These are phyloP conservation scores for Myotis planiceps DNA, from an alignment of 2,797 vertebrate species.

Conservation along the genomic window DNA sequence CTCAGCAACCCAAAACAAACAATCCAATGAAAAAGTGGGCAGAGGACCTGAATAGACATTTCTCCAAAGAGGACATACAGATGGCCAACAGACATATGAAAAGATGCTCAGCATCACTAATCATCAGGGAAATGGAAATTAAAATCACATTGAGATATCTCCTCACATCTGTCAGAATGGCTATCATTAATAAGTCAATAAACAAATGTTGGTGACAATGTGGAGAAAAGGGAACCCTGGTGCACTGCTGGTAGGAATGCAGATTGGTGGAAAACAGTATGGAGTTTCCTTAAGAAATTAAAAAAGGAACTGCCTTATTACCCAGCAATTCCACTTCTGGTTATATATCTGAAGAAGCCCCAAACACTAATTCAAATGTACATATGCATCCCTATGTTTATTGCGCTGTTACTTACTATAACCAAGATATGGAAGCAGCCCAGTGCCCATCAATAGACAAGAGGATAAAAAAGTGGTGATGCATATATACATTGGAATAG, in stretches of 20 bases:
- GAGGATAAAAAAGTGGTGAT: not conserved
- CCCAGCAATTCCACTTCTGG: not conserved
- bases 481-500: not conserved
- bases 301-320: not conserved
- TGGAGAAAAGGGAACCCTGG: not conserved
- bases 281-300: not conserved
- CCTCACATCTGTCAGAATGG: not conserved
- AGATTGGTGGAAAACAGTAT: not conserved
- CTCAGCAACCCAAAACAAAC: not conserved
- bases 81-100: not conserved
- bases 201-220: not conserved
- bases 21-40: not conserved
- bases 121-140: not conserved
- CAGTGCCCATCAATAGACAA: not conserved
- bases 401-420: not conserved
- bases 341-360: not conserved
- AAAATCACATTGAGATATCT: not conserved
- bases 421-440: not conserved
- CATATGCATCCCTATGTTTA: not conserved
- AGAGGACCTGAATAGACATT: not conserved
- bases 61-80: not conserved
- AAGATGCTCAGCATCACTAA: not conserved
- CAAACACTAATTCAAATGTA: not conserved
- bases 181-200: not conserved
- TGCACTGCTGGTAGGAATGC: not conserved